phyloP scores from a whole-genome alignment of 2,797 vertebrate species.

The Oryzias sinensis region DNA sequence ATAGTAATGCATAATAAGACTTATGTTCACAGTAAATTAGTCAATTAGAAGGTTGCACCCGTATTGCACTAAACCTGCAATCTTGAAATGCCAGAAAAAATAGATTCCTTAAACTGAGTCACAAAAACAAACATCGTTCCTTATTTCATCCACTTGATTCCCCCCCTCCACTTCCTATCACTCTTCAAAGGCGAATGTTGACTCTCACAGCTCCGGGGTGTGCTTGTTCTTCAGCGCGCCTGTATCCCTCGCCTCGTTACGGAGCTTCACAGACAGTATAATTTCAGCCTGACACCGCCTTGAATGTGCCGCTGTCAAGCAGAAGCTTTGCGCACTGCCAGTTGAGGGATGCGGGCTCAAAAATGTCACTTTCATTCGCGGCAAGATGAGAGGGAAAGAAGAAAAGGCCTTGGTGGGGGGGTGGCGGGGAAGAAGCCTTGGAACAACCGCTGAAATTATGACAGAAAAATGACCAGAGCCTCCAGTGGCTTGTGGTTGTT shows the following conservation, averaged over 20 bases:
- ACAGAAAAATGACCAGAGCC: slow-evolving; percentile 69
- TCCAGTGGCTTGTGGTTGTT: slow-evolving; percentile 31
- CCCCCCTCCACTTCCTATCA: slow-evolving; percentile 53
- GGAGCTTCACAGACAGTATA: slow-evolving; percentile 76
- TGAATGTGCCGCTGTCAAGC: slow-evolving; percentile 75
- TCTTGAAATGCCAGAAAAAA: slow-evolving; percentile 59
- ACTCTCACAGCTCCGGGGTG: slow-evolving; percentile 64
- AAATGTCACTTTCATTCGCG: slow-evolving; percentile 74
- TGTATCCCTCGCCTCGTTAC: slow-evolving; percentile 72
- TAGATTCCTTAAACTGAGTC: slow-evolving; percentile 38
- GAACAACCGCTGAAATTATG: slow-evolving; percentile 72
- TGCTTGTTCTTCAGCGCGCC: slow-evolving; percentile 57
- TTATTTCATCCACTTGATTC: slow-evolving; percentile 64
- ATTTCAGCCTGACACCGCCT: slow-evolving; percentile 77
- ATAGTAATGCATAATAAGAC: slow-evolving; percentile 20
- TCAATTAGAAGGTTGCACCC: slow-evolving; percentile 40
- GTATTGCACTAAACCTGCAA: slow-evolving; percentile 34
- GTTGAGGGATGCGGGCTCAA: slow-evolving; percentile 73
- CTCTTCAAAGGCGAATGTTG: slow-evolving; percentile 66
- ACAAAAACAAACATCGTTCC: slow-evolving; percentile 64
- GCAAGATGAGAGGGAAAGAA: slow-evolving; percentile 53
- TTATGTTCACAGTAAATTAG: slow-evolving; percentile 18
- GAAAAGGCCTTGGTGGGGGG: slow-evolving; percentile 23
- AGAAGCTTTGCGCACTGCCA: slow-evolving; percentile 52
- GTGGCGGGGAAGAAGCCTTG: slow-evolving; percentile 56